Conservation (phyloP, 2,888 invertebrate genomes). For the Thelaira solivaga region DNA sequence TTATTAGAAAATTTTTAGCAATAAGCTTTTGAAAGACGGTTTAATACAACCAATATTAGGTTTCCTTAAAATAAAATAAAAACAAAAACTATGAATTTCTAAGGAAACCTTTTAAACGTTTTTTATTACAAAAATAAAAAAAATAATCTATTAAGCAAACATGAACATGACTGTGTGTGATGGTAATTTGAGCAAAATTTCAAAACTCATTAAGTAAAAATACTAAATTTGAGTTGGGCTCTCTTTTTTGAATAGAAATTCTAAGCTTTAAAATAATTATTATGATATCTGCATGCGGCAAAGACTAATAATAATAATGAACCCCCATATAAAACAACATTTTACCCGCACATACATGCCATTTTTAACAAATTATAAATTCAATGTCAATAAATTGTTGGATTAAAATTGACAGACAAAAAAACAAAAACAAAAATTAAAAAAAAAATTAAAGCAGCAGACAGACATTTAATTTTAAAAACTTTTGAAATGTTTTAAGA, state of each 20-base stretch:
- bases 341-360: conserved; percentile 13
- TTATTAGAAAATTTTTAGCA: no score
- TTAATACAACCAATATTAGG: no score
- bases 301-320: conserved; percentile 28
- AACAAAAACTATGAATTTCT: no score
- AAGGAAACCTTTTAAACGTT: no score
- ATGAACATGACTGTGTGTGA: background rate
- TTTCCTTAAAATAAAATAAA: no score
- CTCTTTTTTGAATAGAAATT: conserved; percentile 8
- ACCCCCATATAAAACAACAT: conserved; percentile 39
- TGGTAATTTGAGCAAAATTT: conserved; percentile 32
- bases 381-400: conserved; percentile 58
- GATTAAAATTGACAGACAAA: conserved; percentile 35
- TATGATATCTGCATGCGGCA: conserved; percentile 38
- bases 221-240: conserved; percentile 11
- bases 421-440: background rate
- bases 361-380: conserved; percentile 42
- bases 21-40: no score
- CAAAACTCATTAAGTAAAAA: conserved; percentile 32
- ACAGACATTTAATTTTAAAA: no score
- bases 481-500: conserved; percentile 28
- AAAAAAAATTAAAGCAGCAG: no score
- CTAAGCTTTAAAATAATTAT: conserved; percentile 30
- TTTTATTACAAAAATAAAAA: no score
- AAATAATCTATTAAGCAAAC: no score